Evolutionary conservation across 2,888 invertebrate genomes (phyloP), one percentile per base, ranked within the genome.

Genomic region (Rapana venosa): DNA sequence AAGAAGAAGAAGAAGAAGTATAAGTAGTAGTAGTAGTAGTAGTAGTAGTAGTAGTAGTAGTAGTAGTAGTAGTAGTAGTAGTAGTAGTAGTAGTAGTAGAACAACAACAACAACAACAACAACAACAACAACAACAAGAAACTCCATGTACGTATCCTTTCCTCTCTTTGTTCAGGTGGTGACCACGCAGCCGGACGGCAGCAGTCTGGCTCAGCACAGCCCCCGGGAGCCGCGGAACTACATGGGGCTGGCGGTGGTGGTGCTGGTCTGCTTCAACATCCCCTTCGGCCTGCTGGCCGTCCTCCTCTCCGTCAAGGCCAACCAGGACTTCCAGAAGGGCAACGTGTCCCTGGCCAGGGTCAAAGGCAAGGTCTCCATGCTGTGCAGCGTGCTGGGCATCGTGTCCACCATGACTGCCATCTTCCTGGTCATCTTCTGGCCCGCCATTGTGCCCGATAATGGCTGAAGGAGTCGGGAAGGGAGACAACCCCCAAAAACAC

Each of bases 201-300:
- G 89, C 8, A 87, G 87, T 15, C 88, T 92, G 61, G 58, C 89
- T n/a, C 90, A 90, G 56, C 89, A 90, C 20, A 61, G 74, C 20
- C 91, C 91, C 5, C 56, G 88, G 22, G 90, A 91, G 84, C 91
- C 91, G 20, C 88, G 91, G 15, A 92, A 91, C 83, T 92, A 92
- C 87, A 91, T 92, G 85, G 92, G 92, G 0, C 85, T 92, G 79
- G 92, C 92, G 0, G 91, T 92, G 20, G 91, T 92, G 36, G 92
- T 91, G n/a, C 91, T 92, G 30, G 79, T 92, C 35, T 92, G 92
- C 81, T 92, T 92, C 85, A 92, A 92, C 87, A 90, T 90, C n/a
- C 91, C 91, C n/a, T 90, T 92, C 79, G 92, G 92, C 36, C 89
- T 92, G 58, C 84, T 91, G 26, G 92, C 92, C 47, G 91, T 92